Percentiles rank a stretch among this genome's conserved stretches.
Conservation (phyloP, 1,140 invertebrate species). For the Dolichoris vasculosae region DNA sequence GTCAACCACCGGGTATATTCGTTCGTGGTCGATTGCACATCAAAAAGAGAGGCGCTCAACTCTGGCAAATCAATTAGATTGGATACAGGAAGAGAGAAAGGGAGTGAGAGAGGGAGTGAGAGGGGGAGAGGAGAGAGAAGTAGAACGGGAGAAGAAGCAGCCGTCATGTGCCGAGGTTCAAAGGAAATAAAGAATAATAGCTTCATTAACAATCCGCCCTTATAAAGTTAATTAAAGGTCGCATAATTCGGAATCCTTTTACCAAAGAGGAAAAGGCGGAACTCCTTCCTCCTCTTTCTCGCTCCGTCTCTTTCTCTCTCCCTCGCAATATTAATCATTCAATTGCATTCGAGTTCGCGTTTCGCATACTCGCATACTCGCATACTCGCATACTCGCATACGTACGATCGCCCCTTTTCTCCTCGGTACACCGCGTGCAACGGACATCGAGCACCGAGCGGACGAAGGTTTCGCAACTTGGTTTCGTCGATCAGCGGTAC, state of each 20-base stretch:
- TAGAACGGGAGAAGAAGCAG: not conserved
- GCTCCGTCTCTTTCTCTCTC: not conserved
- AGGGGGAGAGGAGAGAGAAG: not conserved
- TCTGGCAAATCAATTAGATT: constrained; percentile 47
- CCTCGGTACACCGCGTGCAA: not conserved
- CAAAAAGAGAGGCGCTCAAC: not conserved
- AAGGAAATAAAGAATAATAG: constrained; percentile 33
- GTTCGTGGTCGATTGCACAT: constrained; percentile 27
- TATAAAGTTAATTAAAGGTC: constrained; percentile 49
- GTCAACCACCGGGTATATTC: not conserved
- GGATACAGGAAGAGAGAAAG: not conserved
- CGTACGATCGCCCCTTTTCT: not conserved
- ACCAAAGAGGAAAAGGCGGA: constrained; percentile 27
- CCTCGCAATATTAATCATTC: constrained; percentile 31
- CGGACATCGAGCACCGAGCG: not conserved
- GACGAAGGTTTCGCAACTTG: not conserved
- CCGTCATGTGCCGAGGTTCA: not conserved
- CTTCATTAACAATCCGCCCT: constrained; percentile 48
- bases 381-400: not conserved
- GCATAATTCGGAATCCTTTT: constrained; percentile 42
- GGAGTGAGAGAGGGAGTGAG: not conserved
- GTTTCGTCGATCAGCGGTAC: constrained; percentile 1
- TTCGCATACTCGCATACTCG: not conserved
- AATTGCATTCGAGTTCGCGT: constrained; percentile 17
- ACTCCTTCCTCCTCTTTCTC: not conserved